A percentile compares a stretch with the other conserved stretches of the same genome.
Evolutionary conservation across 2,113 vertebrate species (phyloP).

Genomic region (Theropithecus gelada): DNA sequence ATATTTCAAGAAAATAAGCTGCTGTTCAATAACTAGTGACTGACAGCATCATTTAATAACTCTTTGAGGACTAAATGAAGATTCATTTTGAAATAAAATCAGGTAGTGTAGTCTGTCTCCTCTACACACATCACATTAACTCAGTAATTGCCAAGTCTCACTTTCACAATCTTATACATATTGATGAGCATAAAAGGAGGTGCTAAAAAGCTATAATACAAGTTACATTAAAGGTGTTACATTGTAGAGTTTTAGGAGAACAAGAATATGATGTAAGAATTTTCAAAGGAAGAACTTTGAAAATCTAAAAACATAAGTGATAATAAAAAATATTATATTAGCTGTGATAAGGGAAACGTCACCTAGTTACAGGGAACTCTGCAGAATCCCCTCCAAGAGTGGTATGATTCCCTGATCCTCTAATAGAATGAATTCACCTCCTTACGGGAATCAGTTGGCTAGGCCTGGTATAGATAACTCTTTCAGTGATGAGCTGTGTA

Average conservation of each 20-base stretch:
- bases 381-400: neutral
- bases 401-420: neutral
- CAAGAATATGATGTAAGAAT: neutral
- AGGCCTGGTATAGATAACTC: neutral
- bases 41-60: neutral
- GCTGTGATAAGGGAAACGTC: neutral
- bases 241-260: neutral
- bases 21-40: neutral
- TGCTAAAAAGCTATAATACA: neutral
- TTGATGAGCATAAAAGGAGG: neutral
- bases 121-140: neutral
- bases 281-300: neutral
- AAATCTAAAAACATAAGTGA: neutral
- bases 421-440: neutral
- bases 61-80: neutral
- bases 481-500: neutral
- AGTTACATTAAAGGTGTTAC: neutral
- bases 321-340: neutral
- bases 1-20: neutral
- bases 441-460: neutral
- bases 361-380: neutral
- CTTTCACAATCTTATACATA: neutral
- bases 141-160: neutral
- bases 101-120: neutral
- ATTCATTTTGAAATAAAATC: slow-evolving; percentile 23